A percentile compares a stretch with the other conserved stretches of the same genome.
Conservation (phyloP, 2,113 vertebrate species). For the Macquaria ambigua region DNA sequence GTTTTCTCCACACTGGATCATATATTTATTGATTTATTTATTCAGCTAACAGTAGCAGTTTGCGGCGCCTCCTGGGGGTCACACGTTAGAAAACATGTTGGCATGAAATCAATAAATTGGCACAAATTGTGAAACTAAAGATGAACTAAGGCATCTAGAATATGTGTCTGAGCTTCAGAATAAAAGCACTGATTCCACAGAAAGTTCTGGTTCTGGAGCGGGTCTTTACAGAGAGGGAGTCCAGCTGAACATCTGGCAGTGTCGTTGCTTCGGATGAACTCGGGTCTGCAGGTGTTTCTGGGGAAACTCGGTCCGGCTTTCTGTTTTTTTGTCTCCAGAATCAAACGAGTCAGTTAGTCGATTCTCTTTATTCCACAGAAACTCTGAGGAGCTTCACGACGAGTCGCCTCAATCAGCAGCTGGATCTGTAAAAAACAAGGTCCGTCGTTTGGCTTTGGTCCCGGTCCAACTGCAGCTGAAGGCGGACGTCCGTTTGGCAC, state of each 20-base stretch:
- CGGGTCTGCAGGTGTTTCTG: no score
- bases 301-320: neutral
- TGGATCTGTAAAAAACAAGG: neutral
- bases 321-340: neutral
- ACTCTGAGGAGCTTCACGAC: neutral
- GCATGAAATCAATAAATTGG: no score
- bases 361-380: neutral
- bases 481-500: constrained; percentile 35
- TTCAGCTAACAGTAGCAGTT: no score
- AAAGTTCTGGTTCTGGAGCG: no score
- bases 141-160: neutral
- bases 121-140: neutral
- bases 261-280: neutral
- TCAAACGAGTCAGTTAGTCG: neutral
- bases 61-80: neutral
- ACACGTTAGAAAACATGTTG: neutral
- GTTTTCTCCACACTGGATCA: no score
- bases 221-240: no score
- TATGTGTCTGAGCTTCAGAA: no score
- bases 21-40: no score
- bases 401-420: neutral
- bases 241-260: constrained; percentile 25
- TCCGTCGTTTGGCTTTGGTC: neutral
- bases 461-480: neutral
- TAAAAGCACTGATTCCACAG: no score